Evolutionary conservation across 1,140 invertebrate genomes (phyloP), one percentile per base, ranked within the genome.

Genomic region (Diabrotica undecimpunctata): DNA sequence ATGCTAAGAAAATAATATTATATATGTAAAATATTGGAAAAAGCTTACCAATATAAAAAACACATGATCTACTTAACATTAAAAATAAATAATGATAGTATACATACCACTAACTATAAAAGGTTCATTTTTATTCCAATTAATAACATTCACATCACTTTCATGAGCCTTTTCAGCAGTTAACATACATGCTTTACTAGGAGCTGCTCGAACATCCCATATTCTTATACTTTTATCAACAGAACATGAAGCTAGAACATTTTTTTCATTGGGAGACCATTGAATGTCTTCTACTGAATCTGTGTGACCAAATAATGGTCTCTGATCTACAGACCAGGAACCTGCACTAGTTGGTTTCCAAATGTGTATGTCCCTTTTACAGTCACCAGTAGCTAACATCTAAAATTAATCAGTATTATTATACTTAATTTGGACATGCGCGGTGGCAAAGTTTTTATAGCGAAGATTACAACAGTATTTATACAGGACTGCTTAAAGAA

Each of bases 221-320:
- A 95, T 92, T 77, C 91, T 87, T 66, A 95, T 91, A 69, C 89
- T 91, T 82, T 89, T 93, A 78, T 99, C 97, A 10, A 96, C 91
- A 37, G 96, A 98, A 82, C 96, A 98, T 8, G 95, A 94, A 53
- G 95, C 95, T 68, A 99, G 84, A 3, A 98, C 95, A 83, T 93
- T 90, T 66, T 83, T 84, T 83, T 99, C 97, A 82, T 90, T 97
- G 5, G 96, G 96, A 66, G 96, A 99, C 97, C 98, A 99, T 75
- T 98, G 95, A 65, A 99, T 83, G 81, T 99, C 98, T 84, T 99
- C 98, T 7, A 99, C 94, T 60, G 96, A 99, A 52, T 86, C 87
- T 14, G 87, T 90, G 77, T 99, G 97, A 2, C 92, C 95, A 66
- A 87, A 84, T 64, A 94, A 87, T 2, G 96, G 90, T 56, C 89